Evolutionary conservation across 2,888 invertebrate species (phyloP).

Genomic region (Chrysolina americana): DNA sequence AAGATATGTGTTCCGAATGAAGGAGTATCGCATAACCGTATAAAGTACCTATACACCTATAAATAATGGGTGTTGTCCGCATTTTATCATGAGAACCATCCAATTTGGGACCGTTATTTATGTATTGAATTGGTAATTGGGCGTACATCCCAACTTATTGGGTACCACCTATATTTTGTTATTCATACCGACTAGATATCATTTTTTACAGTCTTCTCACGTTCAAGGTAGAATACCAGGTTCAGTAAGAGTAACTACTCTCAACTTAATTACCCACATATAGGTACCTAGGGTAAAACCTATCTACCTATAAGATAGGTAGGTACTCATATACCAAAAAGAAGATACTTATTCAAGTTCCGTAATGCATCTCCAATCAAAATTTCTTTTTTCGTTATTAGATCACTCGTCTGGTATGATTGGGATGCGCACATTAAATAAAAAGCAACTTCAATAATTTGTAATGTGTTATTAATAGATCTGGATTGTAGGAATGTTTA

Average conservation of each 20-base stretch:
- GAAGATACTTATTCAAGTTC: too few relatives aligned
- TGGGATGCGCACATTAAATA: too few relatives aligned
- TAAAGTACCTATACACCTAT: neutral
- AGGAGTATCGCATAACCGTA: too few relatives aligned
- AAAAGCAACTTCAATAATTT: neutral
- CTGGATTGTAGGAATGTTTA: neutral
- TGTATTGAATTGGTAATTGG: neutral
- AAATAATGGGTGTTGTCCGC: neutral
- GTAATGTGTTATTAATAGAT: slow-evolving; percentile 1
- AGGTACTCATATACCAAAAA: too few relatives aligned
- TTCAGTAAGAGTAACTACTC: neutral
- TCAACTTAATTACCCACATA: neutral
- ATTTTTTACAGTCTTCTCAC: neutral
- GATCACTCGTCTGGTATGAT: too few relatives aligned
- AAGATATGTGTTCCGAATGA: too few relatives aligned
- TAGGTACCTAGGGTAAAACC: neutral
- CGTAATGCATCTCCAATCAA: too few relatives aligned
- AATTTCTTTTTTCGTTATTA: too few relatives aligned
- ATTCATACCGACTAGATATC: neutral
- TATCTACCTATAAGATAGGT: too few relatives aligned
- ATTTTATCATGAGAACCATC: neutral
- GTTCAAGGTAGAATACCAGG: neutral
- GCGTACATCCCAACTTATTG: neutral
- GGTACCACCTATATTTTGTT: neutral
- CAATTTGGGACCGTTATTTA: neutral